Evolutionary conservation across 2,797 vertebrate species (phyloP), one percentile per base, ranked within the genome.

Genomic region (Phaenicophaeus curvirostris): DNA sequence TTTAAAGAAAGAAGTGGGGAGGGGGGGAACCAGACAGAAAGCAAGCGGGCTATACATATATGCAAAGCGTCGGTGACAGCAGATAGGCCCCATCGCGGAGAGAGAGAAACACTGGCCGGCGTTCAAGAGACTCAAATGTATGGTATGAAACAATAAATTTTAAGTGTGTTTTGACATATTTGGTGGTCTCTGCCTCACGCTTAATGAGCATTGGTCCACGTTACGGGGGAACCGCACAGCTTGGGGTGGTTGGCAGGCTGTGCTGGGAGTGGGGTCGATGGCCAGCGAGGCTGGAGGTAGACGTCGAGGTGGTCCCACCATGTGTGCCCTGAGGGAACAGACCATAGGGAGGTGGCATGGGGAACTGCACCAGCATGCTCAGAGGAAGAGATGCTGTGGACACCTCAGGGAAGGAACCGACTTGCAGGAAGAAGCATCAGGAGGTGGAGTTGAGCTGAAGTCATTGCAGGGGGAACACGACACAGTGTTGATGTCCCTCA

Each of bases 81-180:
- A 92, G 91, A 84, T 93, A 85, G 58, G 95, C 87, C 92, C 95
- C 89, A 79, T 66, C 12, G 15, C 5, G 0, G 89, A 79, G 94
- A 74, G 95, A 69, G 83, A 94, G 94, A 94, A 95, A 87, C 76
- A 35, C 88, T 90, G 92, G 91, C 96, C 20, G 4, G 87, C 20
- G 12, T 96, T 95, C 94, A 95, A 96, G 95, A 94, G 79, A 72
- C 93, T 95, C 85, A 82, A 95, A 93, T 6, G 48, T 87, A 82
- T 87, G 96, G 95, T 91, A 93, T 91, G 94, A 93, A 90, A 92
- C 96, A 89, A 96, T 94, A 80, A 90, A 94, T 91, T 94, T 94
- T 91, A 91, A 95, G 94, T 84, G 94, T 95, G 95, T 94, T 95
- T 95, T 94, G 96, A 96, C 95, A 94, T 94, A 90, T 97, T 95